Percentiles rank a stretch among this genome's conserved stretches.
phyloP scores from a whole-genome alignment of 2,113 vertebrate genomes.

The Rhineura floridana region DNA sequence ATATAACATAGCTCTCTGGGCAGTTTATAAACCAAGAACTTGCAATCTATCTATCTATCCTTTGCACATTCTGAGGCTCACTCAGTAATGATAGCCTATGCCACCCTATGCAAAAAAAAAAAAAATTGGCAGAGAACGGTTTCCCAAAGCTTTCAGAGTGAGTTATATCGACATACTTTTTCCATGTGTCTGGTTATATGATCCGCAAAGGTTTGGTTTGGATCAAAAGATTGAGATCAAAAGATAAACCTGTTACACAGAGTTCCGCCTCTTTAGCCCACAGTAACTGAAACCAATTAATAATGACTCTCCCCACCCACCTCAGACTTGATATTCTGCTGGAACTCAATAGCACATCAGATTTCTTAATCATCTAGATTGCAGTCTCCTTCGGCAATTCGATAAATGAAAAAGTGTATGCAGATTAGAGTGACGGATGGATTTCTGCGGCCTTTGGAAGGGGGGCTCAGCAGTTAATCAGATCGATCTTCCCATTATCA shows the following conservation, averaged over 20 bases:
- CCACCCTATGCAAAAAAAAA: not conserved
- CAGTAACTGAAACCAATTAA: slow-evolving; percentile 22
- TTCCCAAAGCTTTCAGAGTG: not conserved
- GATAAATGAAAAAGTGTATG: not conserved
- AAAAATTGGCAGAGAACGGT: too few relatives aligned
- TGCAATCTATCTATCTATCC: too few relatives aligned
- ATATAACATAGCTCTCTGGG: too few relatives aligned
- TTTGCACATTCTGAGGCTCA: not conserved
- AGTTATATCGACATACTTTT: not conserved
- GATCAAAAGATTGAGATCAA: slow-evolving; percentile 37
- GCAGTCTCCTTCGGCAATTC: not conserved
- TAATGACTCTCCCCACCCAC: not conserved
- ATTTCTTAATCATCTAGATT: slow-evolving; percentile 43
- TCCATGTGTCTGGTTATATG: not conserved
- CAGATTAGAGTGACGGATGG: not conserved
- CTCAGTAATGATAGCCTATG: not conserved
- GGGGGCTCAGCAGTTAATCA: slow-evolving; percentile 33
- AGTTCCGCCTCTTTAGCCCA: not conserved
- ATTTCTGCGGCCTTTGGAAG: not conserved
- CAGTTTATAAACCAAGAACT: too few relatives aligned
- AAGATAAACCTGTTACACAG: not conserved
- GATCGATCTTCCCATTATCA: slow-evolving; percentile 49
- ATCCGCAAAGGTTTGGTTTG: not conserved
- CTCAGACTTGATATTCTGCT: not conserved
- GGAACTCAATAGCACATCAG: not conserved